Evolutionary conservation across 2,888 invertebrate species (phyloP).

Genomic region (Stenodema calcarata): DNA sequence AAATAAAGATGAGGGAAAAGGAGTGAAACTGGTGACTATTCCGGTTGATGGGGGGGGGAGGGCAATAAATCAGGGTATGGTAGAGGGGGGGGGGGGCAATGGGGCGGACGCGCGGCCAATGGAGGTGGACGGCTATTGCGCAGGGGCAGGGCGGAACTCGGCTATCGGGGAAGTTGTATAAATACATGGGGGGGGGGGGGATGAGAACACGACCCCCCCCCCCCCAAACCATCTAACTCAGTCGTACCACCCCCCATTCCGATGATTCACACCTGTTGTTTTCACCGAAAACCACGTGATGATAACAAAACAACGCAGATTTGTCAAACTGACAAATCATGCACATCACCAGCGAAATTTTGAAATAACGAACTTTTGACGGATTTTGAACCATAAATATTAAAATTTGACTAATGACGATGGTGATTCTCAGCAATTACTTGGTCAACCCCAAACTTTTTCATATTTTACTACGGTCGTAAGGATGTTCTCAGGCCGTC

Average conservation of each 20-base stretch:
- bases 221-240: too few relatives aligned
- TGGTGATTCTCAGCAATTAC: too few relatives aligned
- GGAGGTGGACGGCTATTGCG: conserved; percentile 9
- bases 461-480: too few relatives aligned
- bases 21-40: background rate
- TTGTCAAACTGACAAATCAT: too few relatives aligned
- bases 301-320: background rate
- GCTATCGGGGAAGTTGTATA: background rate
- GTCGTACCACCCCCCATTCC: background rate
- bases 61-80: background rate
- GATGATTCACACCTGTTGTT: conserved; percentile 15
- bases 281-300: background rate
- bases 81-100: background rate
- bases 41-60: background rate
- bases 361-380: too few relatives aligned
- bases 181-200: background rate
- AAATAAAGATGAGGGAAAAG: background rate
- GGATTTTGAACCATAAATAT: too few relatives aligned
- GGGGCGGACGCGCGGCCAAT: conserved; percentile 23
- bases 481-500: background rate
- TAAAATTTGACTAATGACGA: too few relatives aligned
- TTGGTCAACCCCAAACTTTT: too few relatives aligned
- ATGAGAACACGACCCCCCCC: too few relatives aligned
- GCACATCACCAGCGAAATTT: too few relatives aligned
- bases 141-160: background rate